Evolutionary conservation across 2,888 invertebrate species (phyloP), one percentile per base, ranked within the genome.

Genomic region (Drosophila diplacantha): DNA sequence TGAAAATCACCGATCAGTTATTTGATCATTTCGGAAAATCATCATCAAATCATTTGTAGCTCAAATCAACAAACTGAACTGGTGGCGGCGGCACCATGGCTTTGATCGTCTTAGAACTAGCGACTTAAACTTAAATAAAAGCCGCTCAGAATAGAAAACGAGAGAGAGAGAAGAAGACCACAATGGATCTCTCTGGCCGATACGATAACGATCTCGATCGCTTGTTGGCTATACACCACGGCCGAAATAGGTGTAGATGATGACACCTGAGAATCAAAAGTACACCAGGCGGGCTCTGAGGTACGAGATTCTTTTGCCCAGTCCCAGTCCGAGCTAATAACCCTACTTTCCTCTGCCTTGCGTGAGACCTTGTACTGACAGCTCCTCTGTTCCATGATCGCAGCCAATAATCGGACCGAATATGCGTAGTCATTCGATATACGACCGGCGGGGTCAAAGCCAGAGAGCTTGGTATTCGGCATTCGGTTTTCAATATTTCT

Each of bases 21-120:
- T 84, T 84, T 83, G 81, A 84, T 85, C 72, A 84, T 85, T 85
- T 86, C 76, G 73, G 54, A 86, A 84, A 85, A 84, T 86, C 86
- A 86, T 85, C 81, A 83, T 83, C 85, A 84, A 84, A 86, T 86
- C 86, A 85, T 86, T 86, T 86, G 85, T 85, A 77, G 84, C 73
- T 76, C 80, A 81, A 81, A 80, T 81, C 85, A 81, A 78, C 75
- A 79, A 73, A 72, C 60, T 12, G 44, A 31, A 20, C 31, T 46
- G 44, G 20, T 47, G 65, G 65, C 72, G 83, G 71, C 85, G 84
- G 84, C 78, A 70, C 47, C 55, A 46, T 41, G 29, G 34, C 85
- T 84, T 84, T 85, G 84, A 85, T 83, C 76, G 78, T 77, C 81
- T 81, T 77, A 81, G 78, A 74, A 74, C 74, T 66, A 81, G 73